A percentile compares a stretch with the other conserved stretches of the same genome.
These are phyloP conservation scores for Cololabis saira DNA, from an alignment of 2,113 vertebrate species.

Conservation along the genomic window DNA sequence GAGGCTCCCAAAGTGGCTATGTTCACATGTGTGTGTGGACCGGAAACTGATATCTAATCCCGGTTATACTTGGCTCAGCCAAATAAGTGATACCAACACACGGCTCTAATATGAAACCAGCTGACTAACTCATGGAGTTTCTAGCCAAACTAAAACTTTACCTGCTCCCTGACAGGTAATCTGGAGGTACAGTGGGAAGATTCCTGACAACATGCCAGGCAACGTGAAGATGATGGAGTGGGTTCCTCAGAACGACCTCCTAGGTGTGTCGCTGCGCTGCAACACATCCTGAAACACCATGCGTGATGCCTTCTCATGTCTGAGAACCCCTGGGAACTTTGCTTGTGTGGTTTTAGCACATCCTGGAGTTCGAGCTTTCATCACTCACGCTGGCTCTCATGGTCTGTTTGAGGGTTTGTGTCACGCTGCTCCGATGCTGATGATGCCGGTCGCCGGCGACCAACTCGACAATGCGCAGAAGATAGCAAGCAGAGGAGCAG, in stretches of 20 bases:
- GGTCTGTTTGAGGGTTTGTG: slow-evolving; percentile 93
- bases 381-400: slow-evolving; percentile 92
- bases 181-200: slow-evolving; percentile 88
- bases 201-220: slow-evolving; percentile 79
- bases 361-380: slow-evolving; percentile 88
- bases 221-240: slow-evolving; percentile 92
- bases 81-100: too few relatives aligned
- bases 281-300: neutral
- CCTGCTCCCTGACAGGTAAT: slow-evolving; percentile 81
- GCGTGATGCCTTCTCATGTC: neutral
- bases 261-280: slow-evolving; percentile 77
- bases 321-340: neutral
- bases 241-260: slow-evolving; percentile 95
- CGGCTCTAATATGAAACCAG: neutral
- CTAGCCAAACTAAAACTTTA: too few relatives aligned
- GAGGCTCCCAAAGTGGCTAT: too few relatives aligned
- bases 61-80: too few relatives aligned
- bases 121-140: neutral
- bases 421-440: slow-evolving; percentile 90
- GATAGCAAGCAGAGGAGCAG: slow-evolving; percentile 83
- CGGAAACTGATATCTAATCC: too few relatives aligned
- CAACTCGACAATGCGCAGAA: slow-evolving; percentile 89
- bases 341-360: slow-evolving; percentile 80
- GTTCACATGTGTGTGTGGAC: too few relatives aligned
- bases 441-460: slow-evolving; percentile 89